A percentile compares a stretch with the other conserved stretches of the same genome.
Conservation (phyloP, 2,888 invertebrate genomes). For the Heliconius aoede region DNA sequence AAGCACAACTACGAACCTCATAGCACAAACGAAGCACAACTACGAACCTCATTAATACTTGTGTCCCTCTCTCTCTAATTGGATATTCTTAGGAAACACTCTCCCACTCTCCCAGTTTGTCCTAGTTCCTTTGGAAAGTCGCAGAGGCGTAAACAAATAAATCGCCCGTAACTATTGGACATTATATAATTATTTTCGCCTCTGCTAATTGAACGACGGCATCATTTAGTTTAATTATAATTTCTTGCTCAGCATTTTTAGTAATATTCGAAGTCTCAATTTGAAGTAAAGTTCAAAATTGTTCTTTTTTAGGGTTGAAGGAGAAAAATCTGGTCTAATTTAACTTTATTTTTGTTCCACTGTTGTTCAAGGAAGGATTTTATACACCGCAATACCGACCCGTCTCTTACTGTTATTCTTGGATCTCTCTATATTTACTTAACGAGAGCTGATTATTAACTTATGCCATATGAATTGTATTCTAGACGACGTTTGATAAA, state of each 20-base stretch:
- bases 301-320: neutral
- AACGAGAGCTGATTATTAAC: constrained; percentile 2
- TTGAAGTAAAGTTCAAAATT: neutral
- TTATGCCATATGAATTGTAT: neutral
- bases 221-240: neutral
- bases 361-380: constrained; percentile 38
- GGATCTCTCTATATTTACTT: constrained; percentile 29
- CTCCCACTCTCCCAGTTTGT: constrained; percentile 49
- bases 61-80: constrained; percentile 60
- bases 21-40: constrained; percentile 50
- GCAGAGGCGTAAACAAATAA: constrained; percentile 64
- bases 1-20: constrained; percentile 47
- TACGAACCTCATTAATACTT: constrained; percentile 56
- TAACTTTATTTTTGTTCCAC: constrained; percentile 44
- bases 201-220: constrained; percentile 20
- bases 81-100: constrained; percentile 58
- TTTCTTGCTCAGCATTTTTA: neutral
- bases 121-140: constrained; percentile 58
- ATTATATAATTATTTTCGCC: constrained; percentile 35
- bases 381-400: constrained; percentile 40
- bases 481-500: neutral
- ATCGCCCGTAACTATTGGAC: constrained; percentile 51
- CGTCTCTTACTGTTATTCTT: constrained; percentile 37
- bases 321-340: too few relatives aligned
- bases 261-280: neutral